Conservation (phyloP, 1,140 invertebrate genomes). For the Ceratina australensis region DNA sequence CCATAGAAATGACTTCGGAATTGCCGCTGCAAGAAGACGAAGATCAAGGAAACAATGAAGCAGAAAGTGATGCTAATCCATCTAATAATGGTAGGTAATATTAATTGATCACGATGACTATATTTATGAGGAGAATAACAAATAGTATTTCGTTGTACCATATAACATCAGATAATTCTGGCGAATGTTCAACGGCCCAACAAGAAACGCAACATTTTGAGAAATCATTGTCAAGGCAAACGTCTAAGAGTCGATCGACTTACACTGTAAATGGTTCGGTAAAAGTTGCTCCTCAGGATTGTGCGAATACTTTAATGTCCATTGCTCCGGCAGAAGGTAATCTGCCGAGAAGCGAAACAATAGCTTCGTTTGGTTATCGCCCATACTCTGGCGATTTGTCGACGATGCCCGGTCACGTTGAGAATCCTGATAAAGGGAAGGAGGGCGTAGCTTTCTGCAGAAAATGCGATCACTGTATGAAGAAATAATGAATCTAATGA, state of each 20-base stretch:
- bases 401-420: neutral
- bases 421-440: conserved; percentile 11
- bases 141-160: neutral
- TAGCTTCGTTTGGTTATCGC: conserved; percentile 70
- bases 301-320: conserved; percentile 23
- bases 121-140: too few species aligned
- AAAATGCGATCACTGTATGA: conserved; percentile 71
- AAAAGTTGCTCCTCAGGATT: conserved; percentile 41
- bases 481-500: conserved; percentile 62
- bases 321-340: conserved; percentile 52
- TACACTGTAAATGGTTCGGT: conserved; percentile 51
- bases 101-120: neutral
- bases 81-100: conserved; percentile 66
- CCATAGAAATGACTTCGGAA: conserved; percentile 73
- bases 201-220: neutral
- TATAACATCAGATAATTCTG: neutral
- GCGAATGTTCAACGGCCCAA: neutral
- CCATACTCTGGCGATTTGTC: conserved; percentile 51
- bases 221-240: conserved; percentile 2
- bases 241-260: conserved; percentile 17
- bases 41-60: conserved; percentile 66
- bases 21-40: conserved; percentile 82
- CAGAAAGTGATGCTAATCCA: conserved; percentile 64
- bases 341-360: conserved; percentile 73
- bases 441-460: conserved; percentile 56